Evolutionary conservation across 1,140 invertebrate species (phyloP).

Genomic region (Subanguina moxae): DNA sequence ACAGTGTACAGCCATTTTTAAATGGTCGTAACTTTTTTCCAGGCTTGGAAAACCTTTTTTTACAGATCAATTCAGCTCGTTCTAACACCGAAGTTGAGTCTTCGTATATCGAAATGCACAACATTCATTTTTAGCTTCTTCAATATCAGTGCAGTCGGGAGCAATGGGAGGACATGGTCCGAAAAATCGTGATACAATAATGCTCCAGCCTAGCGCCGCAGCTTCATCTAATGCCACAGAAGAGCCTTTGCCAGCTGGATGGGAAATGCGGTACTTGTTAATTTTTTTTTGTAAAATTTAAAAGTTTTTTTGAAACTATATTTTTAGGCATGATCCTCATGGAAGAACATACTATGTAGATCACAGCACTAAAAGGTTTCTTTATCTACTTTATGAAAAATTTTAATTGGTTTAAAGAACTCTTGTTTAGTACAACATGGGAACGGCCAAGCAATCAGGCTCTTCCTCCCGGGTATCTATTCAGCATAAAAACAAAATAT

Average conservation of each 20-base stretch:
- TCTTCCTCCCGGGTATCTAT: slow-evolving; percentile 33
- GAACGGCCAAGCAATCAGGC: slow-evolving; percentile 60
- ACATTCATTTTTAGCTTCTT: slow-evolving; percentile 4
- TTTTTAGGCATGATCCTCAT: slow-evolving; percentile 48
- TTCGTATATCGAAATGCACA: too few relatives aligned
- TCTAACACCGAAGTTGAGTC: too few relatives aligned
- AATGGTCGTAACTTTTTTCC: too few relatives aligned
- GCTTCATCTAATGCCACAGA: slow-evolving; percentile 21
- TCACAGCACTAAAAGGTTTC: slow-evolving; percentile 63
- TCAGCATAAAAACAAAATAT: slow-evolving; percentile 7
- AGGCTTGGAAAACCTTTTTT: too few relatives aligned
- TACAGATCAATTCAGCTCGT: too few relatives aligned
- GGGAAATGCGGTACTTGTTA: slow-evolving; percentile 57
- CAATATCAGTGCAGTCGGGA: not conserved
- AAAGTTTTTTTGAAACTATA: not conserved
- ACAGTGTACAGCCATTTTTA: too few relatives aligned
- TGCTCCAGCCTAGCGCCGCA: slow-evolving; percentile 27
- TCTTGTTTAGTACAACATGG: slow-evolving; percentile 77
- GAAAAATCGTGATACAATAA: slow-evolving; percentile 47
- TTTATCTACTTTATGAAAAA: too few relatives aligned
- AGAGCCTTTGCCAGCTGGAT: slow-evolving; percentile 58
- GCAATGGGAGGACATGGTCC: not conserved
- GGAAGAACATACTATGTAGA: slow-evolving; percentile 65
- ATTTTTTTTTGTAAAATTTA: not conserved
- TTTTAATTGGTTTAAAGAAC: too few relatives aligned